Conservation (phyloP, 2,113 vertebrate species). For the Orthonyx spaldingii region DNA sequence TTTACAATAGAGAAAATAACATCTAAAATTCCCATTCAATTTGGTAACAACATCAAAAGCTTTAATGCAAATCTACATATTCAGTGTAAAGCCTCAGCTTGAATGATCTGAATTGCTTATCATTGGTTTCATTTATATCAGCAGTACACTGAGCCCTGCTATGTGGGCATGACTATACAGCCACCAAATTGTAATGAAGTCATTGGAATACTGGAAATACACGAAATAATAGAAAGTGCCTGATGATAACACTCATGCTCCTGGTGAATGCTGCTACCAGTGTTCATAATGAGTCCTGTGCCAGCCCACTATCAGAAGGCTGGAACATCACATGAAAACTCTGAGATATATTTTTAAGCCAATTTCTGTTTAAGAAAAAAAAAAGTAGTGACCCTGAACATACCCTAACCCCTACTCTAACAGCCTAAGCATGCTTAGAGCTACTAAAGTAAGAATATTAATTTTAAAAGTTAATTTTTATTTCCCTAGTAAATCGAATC, state of each 20-base stretch:
- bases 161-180: not conserved
- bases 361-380: not conserved
- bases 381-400: not conserved
- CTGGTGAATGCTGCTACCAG: not conserved
- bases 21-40: not conserved
- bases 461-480: not conserved
- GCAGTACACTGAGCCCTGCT: not conserved
- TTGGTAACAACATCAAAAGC: not conserved
- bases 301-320: not conserved
- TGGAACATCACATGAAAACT: not conserved
- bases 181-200: not conserved
- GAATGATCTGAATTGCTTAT: not conserved
- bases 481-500: not conserved
- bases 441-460: not conserved
- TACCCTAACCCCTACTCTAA: not conserved
- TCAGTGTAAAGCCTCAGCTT: not conserved
- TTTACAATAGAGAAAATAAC: not conserved
- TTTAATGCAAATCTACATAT: not conserved
- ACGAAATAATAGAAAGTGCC: not conserved
- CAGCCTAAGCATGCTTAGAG: not conserved
- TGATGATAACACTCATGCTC: not conserved
- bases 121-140: not conserved
- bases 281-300: accelerated
- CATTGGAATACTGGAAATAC: not conserved
- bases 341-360: not conserved